Conservation (phyloP, 2,888 invertebrate species). For the Drosophila testacea region DNA sequence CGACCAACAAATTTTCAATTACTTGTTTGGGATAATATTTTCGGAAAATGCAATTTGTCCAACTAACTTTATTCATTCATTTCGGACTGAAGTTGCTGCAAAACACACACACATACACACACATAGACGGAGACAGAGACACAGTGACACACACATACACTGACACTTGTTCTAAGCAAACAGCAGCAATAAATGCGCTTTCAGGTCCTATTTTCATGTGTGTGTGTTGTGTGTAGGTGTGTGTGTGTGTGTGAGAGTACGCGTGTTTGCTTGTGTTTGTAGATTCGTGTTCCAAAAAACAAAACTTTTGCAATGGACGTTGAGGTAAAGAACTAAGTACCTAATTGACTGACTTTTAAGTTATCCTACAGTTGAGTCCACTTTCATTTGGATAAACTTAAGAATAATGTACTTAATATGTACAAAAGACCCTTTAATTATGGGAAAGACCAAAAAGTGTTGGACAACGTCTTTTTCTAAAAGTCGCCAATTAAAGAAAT, state of each 20-base stretch:
- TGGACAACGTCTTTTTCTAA: no score
- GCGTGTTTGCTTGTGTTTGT: conserved; percentile 65
- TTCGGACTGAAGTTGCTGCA: conserved; percentile 53
- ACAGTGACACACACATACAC: background rate
- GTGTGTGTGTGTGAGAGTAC: conserved; percentile 41
- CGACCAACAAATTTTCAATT: conserved; percentile 76
- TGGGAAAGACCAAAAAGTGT: no score
- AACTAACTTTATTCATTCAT: conserved; percentile 79
- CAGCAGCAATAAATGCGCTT: conserved; percentile 60
- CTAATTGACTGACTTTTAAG: conserved; percentile 9
- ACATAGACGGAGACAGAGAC: conserved; percentile 7
- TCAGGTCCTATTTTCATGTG: conserved; percentile 36
- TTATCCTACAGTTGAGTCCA: conserved; percentile 9
- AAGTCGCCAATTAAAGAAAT: no score
- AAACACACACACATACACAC: conserved; percentile 16
- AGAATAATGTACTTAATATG: background rate
- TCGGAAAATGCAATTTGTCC: conserved; percentile 81
- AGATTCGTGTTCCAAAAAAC: conserved; percentile 56
- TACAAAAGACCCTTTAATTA: no score
- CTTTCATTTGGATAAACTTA: background rate
- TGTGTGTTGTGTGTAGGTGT: conserved; percentile 55
- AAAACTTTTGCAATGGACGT: conserved; percentile 54
- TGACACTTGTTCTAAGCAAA: conserved; percentile 54
- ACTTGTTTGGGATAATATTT: conserved; percentile 81
- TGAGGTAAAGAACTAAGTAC: background rate